Conservation (phyloP, 1,140 invertebrate genomes). For the Trichonephila clavata region DNA sequence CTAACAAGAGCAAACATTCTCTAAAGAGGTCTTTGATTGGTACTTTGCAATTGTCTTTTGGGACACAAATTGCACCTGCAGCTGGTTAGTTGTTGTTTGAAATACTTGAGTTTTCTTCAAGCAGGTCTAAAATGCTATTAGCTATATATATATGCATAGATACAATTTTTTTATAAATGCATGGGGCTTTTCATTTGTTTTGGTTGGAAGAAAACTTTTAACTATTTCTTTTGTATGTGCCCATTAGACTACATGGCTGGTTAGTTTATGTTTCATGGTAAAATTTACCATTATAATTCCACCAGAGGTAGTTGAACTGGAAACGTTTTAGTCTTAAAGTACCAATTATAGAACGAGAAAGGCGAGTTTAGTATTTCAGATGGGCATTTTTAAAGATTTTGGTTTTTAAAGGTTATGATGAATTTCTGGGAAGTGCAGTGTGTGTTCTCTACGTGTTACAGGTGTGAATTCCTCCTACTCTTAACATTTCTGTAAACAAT, state of each 20-base stretch:
- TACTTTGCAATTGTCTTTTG: background rate
- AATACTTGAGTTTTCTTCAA: background rate
- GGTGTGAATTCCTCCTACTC: background rate
- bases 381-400: too few species aligned
- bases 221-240: background rate
- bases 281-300: background rate
- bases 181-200: background rate
- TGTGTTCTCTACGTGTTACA: background rate
- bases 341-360: background rate
- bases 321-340: background rate
- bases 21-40: conserved; percentile 23
- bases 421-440: background rate
- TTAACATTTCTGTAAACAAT: background rate
- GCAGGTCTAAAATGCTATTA: background rate
- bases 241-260: background rate
- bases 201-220: background rate
- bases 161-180: background rate
- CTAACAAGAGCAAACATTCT: background rate
- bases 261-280: conserved; percentile 7
- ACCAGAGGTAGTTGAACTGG: background rate
- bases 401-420: background rate
- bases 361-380: too few species aligned
- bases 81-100: background rate
- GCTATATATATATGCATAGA: background rate
- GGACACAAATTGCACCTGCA: background rate